phyloP scores from a whole-genome alignment of 2,888 invertebrate species.

The Sylvicola cinctus region DNA sequence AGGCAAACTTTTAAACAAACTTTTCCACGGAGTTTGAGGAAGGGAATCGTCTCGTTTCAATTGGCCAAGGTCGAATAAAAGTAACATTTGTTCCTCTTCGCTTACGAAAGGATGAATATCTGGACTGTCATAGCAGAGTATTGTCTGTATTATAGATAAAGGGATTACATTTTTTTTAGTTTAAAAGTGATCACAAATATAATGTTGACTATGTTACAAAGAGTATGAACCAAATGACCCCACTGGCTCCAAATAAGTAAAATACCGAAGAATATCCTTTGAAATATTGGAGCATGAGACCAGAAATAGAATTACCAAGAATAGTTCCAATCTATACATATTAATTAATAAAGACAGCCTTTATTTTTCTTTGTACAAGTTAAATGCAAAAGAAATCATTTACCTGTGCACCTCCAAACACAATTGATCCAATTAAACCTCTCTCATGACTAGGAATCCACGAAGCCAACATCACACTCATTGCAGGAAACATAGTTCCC shows the following conservation, averaged over 20 bases:
- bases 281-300: conserved; percentile 40
- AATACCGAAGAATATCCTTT: conserved; percentile 58
- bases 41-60: conserved; percentile 30
- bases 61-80: conserved; percentile 40
- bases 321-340: conserved; percentile 30
- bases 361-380: no score
- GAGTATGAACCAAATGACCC: conserved; percentile 49
- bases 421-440: conserved; percentile 55
- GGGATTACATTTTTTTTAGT: neutral
- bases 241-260: conserved; percentile 58
- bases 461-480: conserved; percentile 58
- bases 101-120: conserved; percentile 53
- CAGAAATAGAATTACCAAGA: conserved; percentile 42
- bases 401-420: conserved; percentile 59
- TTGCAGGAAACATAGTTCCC: conserved; percentile 66
- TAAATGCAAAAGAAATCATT: no score
- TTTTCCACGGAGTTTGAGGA: conserved; percentile 47
- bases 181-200: no score
- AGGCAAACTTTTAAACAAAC: conserved; percentile 44
- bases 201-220: conserved; percentile 29
- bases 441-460: conserved; percentile 66
- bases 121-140: conserved; percentile 47
- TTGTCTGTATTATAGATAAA: conserved; percentile 19
- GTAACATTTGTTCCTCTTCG: conserved; percentile 43
- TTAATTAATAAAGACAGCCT: no score